These are phyloP conservation scores for Tangara arthus DNA, from an alignment of 2,797 vertebrate genomes.

Conservation along the genomic window DNA sequence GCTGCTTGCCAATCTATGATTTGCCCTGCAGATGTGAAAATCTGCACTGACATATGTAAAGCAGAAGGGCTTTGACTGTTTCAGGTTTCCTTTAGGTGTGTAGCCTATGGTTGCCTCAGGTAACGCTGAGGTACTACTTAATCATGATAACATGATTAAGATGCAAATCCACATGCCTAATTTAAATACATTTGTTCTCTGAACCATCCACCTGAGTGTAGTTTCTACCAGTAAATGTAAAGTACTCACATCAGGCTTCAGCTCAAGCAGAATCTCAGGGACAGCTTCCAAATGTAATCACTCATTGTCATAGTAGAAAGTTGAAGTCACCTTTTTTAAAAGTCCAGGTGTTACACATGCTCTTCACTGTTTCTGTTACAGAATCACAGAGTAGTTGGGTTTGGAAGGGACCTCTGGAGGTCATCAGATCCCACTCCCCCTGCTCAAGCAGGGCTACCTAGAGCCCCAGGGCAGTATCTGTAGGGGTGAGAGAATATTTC, in stretches of 20 bases:
- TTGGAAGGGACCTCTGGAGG: not conserved
- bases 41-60: constrained; percentile 48
- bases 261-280: constrained; percentile 21
- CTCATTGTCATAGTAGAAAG: not conserved
- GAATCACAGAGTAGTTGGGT: not conserved
- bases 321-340: not conserved
- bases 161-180: constrained; percentile 49
- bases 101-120: constrained; percentile 53
- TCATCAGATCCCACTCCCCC: not conserved
- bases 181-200: constrained; percentile 53
- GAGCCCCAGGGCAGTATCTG: not conserved
- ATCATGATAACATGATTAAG: constrained; percentile 59
- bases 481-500: not conserved
- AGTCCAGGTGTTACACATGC: not conserved
- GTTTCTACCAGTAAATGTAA: constrained; percentile 50
- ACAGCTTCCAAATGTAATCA: constrained; percentile 9
- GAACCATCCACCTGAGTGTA: constrained; percentile 51
- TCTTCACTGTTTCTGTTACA: not conserved
- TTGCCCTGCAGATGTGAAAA: constrained; percentile 63
- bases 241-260: constrained; percentile 10
- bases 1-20: not conserved
- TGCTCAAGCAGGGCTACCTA: not conserved
- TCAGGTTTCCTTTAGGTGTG: constrained; percentile 50
- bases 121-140: constrained; percentile 29
- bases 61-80: constrained; percentile 27